Percentiles rank a stretch among this genome's conserved stretches.
These are phyloP conservation scores for Dermochelys coriacea DNA, from an alignment of 2,797 vertebrate species.

Conservation along the genomic window DNA sequence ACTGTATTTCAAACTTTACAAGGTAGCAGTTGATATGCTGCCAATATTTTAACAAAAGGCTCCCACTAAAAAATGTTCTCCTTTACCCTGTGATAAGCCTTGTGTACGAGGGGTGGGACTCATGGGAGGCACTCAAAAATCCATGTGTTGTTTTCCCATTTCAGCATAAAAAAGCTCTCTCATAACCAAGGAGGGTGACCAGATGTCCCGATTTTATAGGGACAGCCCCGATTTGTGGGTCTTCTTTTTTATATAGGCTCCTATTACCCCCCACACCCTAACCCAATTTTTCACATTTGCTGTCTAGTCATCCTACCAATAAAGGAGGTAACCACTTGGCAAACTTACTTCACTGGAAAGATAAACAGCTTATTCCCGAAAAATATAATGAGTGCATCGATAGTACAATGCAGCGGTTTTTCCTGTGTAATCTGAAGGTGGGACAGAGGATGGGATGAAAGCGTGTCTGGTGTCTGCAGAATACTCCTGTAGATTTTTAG, in stretches of 20 bases:
- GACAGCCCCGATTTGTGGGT: too few species aligned
- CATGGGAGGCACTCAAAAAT: background rate
- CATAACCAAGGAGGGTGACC: background rate
- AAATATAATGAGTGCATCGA: background rate
- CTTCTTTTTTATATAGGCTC: too few species aligned
- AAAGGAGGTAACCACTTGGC: background rate
- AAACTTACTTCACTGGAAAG: constrained; percentile 14
- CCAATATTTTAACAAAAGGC: constrained; percentile 42
- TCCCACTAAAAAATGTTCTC: constrained; percentile 19
- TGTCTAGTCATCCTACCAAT: too few species aligned
- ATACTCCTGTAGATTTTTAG: background rate
- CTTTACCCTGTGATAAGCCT: background rate
- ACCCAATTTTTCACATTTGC: too few species aligned
- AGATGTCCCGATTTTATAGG: too few species aligned
- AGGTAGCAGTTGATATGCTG: constrained; percentile 11
- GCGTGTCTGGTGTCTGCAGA: background rate
- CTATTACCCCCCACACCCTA: too few species aligned
- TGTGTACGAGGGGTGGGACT: background rate
- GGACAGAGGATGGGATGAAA: background rate
- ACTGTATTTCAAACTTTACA: background rate
- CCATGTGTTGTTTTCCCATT: background rate
- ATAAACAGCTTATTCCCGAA: background rate
- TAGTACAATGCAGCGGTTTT: background rate
- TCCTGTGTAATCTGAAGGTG: background rate
- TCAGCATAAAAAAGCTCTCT: accelerated